Conservation (phyloP, 2,113 vertebrate genomes). For the Anthoscopus minutus region DNA sequence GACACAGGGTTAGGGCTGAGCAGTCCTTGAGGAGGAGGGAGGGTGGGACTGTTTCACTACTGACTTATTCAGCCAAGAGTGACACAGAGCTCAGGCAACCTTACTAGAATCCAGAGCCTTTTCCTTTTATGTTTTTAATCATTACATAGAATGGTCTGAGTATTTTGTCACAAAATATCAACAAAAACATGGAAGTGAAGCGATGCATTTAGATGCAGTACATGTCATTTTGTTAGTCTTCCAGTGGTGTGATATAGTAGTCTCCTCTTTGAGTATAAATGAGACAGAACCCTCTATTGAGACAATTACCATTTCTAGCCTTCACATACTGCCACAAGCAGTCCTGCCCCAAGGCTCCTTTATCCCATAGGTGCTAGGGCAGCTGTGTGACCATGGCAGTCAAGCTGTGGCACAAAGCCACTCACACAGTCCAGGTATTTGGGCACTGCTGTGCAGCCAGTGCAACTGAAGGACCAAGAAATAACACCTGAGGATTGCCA, state of each 20-base stretch:
- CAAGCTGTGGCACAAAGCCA: background rate
- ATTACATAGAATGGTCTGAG: background rate
- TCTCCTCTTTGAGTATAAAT: background rate
- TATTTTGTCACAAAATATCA: background rate
- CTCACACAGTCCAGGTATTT: accelerated
- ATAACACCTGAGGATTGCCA: background rate
- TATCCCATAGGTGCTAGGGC: background rate
- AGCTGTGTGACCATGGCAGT: background rate
- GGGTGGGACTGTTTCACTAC: background rate
- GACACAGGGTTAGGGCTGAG: background rate
- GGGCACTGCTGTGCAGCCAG: background rate
- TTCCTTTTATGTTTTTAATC: background rate
- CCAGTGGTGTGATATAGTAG: background rate
- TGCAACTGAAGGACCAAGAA: background rate
- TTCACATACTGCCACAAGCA: background rate
- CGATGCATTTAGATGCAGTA: background rate
- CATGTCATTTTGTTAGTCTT: background rate
- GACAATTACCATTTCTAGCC: background rate
- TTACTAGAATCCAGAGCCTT: background rate
- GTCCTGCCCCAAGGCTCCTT: background rate
- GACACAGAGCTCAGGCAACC: background rate
- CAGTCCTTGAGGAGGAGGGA: background rate
- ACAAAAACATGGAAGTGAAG: background rate
- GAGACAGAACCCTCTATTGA: background rate
- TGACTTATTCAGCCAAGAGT: background rate